Evolutionary conservation across 2,797 vertebrate genomes (phyloP), one percentile per base, ranked within the genome.

Genomic region (Hemibagrus guttatus): DNA sequence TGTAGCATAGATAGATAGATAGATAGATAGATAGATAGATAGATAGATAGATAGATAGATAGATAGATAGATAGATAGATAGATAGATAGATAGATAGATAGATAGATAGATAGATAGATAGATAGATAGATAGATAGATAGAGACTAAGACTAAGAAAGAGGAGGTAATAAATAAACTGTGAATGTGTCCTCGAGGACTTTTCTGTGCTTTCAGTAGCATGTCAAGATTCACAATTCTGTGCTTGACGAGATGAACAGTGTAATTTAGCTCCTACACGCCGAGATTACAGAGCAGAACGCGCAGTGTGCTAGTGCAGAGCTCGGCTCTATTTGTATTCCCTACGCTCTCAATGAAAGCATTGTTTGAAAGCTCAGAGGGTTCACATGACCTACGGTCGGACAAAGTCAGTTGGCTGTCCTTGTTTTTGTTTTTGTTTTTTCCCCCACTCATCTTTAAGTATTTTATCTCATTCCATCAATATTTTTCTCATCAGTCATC

Each of bases 201-300:
- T 83, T 66, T 86, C 84, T 46, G 58, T 82, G 61, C 88, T 89
- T 89, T 80, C 84, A 84, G 75, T 86, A 81, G 83, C 90, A 87
- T 86, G 90, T 85, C 78, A 79, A 85, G 87, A 84, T 87, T 90
- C 84, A 91, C 91, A 89, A 89, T 88, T 90, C 87, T 85, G 81
- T 79, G 72, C 75, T 88, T 87, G 87, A 90, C 83, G 87, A 89
- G 89, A 85, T 81, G 89, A 89, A 84, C 87, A 81, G 76, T 82
- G 83, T 86, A 87, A 91, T 88, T 91, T 87, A 88, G 86, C 35
- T 66, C 85, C 85, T 85, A 84, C 86, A 90, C 59, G 52, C 52
- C 84, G 69, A 85, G 91, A 90, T 91, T 89, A 89, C 88, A 88
- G 85, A 87, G 80, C 80, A 88, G 86, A 86, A 87, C 86, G 78